Evolutionary conservation across 2,888 invertebrate species (phyloP).

Genomic region (Hartigia nigra): DNA sequence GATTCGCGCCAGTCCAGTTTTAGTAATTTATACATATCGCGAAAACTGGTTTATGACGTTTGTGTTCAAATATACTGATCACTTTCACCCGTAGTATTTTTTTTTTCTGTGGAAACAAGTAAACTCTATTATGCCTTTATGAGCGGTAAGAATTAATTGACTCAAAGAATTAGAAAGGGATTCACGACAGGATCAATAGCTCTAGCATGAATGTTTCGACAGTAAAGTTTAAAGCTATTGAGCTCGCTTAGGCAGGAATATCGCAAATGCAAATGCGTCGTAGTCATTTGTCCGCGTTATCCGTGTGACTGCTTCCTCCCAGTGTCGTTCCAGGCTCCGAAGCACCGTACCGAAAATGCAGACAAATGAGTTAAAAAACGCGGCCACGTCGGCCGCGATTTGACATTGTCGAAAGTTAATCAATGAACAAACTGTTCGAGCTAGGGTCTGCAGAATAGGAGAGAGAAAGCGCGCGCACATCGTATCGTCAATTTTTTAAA

Average conservation of each 20-base stretch:
- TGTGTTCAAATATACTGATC: too few relatives aligned
- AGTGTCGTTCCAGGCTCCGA: slow-evolving; percentile 1
- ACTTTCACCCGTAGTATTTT: neutral
- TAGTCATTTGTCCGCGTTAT: slow-evolving; percentile 61
- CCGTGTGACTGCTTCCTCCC: slow-evolving; percentile 47
- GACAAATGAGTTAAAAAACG: slow-evolving; percentile 62
- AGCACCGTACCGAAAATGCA: slow-evolving; percentile 56
- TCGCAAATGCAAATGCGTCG: slow-evolving; percentile 51
- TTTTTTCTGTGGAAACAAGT: too few relatives aligned
- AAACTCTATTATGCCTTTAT: neutral
- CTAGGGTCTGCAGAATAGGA: slow-evolving; percentile 3
- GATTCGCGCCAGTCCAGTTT: too few relatives aligned
- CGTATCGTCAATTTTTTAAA: slow-evolving; percentile 66
- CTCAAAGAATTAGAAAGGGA: neutral
- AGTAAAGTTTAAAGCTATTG: neutral
- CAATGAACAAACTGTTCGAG: slow-evolving; percentile 57
- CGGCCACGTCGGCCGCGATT: slow-evolving; percentile 57
- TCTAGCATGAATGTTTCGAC: neutral
- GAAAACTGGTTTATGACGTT: too few relatives aligned
- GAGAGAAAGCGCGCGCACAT: slow-evolving; percentile 27
- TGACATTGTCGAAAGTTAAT: slow-evolving; percentile 67
- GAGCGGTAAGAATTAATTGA: neutral
- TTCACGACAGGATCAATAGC: neutral
- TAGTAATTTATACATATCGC: too few relatives aligned
- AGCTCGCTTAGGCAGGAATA: slow-evolving; percentile 41